Evolutionary conservation across 2,888 invertebrate genomes (phyloP).

Genomic region (Baccha elongata): DNA sequence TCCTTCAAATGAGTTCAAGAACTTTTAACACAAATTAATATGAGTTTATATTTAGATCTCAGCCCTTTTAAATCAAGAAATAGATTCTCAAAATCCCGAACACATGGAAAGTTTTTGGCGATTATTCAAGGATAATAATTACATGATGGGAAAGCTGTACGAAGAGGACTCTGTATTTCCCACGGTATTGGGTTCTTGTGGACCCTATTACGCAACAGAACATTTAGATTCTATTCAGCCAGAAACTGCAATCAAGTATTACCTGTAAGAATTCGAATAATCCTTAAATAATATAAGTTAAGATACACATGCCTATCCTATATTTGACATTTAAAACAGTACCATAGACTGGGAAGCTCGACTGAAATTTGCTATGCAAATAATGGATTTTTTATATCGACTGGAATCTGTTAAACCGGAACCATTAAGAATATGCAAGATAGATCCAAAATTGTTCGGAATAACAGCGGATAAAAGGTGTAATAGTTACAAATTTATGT

Average conservation of each 20-base stretch:
- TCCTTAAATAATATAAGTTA: no score
- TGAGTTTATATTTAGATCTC: conserved; percentile 77
- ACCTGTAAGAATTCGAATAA: conserved; percentile 78
- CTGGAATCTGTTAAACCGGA: conserved; percentile 81
- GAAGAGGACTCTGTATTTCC: conserved; percentile 81
- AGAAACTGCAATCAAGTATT: conserved; percentile 78
- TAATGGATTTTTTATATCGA: conserved; percentile 80
- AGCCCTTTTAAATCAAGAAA: conserved; percentile 80
- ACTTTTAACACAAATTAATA: neutral
- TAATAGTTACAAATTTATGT: no score
- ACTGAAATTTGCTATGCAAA: conserved; percentile 79
- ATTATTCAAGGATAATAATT: conserved; percentile 81
- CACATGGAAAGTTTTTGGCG: conserved; percentile 81
- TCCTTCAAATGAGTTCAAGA: neutral
- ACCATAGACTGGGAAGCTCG: conserved; percentile 80
- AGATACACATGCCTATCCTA: no score
- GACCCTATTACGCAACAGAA: conserved; percentile 81
- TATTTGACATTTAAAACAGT: conserved; percentile 57
- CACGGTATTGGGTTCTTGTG: conserved; percentile 80
- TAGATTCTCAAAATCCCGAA: conserved; percentile 79
- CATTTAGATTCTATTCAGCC: conserved; percentile 78
- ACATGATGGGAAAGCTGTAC: conserved; percentile 81
- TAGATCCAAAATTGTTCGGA: conserved; percentile 79
- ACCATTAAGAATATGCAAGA: conserved; percentile 80
- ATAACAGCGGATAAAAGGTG: conserved; percentile 79